These are phyloP conservation scores for Liodrosophila aerea DNA, from an alignment of 2,888 invertebrate genomes.

Conservation along the genomic window DNA sequence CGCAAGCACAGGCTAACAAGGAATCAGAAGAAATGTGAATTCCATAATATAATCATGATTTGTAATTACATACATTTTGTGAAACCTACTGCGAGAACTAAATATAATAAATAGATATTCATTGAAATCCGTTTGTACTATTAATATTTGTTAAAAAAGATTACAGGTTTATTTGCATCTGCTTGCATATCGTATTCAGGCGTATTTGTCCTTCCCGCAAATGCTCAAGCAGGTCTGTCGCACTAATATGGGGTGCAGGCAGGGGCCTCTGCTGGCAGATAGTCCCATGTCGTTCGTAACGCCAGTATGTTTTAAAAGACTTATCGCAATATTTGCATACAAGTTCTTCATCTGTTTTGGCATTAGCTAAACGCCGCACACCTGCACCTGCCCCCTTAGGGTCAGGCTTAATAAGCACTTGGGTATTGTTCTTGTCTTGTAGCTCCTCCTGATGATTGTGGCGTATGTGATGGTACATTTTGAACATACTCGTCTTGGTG, in stretches of 20 bases:
- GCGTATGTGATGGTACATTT: conserved; percentile 75
- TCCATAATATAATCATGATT: no score
- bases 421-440: conserved; percentile 48
- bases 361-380: no score
- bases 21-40: no score
- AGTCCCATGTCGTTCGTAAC: conserved; percentile 45
- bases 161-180: conserved; percentile 21
- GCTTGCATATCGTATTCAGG: conserved; percentile 41
- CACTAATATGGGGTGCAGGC: conserved; percentile 5
- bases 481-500: conserved; percentile 77
- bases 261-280: conserved; percentile 19
- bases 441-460: conserved; percentile 64
- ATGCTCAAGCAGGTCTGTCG: conserved; percentile 41
- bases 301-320: conserved; percentile 50
- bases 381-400: no score
- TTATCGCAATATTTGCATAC: conserved; percentile 63
- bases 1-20: no score
- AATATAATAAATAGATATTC: no score
- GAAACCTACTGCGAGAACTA: no score
- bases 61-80: no score
- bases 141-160: background rate
- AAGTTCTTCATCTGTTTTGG: conserved; percentile 25
- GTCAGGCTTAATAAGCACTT: conserved; percentile 58
- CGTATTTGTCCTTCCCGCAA: conserved; percentile 50
- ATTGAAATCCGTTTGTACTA: no score